These are phyloP conservation scores for Scolopax mira DNA, from an alignment of 2,113 vertebrate genomes.

Conservation along the genomic window DNA sequence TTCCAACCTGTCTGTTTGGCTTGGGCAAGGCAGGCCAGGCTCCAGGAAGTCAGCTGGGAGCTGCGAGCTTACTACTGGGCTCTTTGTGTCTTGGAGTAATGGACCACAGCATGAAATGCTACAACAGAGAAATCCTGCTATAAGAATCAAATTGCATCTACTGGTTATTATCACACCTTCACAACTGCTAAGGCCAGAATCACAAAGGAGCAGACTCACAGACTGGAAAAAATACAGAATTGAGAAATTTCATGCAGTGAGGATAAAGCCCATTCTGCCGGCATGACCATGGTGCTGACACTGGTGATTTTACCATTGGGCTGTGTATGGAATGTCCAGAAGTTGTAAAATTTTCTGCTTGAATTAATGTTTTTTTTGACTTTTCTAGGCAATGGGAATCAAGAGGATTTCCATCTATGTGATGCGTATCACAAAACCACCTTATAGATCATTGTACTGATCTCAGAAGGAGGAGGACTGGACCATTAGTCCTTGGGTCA, in stretches of 20 bases:
- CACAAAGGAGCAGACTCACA: not conserved
- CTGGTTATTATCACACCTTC: not conserved
- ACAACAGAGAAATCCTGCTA: not conserved
- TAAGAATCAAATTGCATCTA: not conserved
- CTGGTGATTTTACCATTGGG: not conserved
- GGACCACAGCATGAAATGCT: not conserved
- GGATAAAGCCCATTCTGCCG: not conserved
- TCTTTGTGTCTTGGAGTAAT: not conserved
- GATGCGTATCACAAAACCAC: not conserved
- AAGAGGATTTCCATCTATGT: not conserved
- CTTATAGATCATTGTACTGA: not conserved
- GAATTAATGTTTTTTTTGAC: not conserved
- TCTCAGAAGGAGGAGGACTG: not conserved
- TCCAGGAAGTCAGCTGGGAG: not conserved
- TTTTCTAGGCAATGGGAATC: not conserved
- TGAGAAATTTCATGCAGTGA: not conserved
- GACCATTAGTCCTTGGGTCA: not conserved
- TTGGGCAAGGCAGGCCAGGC: not conserved
- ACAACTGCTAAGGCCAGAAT: not conserved
- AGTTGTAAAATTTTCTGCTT: not conserved
- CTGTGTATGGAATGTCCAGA: not conserved
- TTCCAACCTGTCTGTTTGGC: not conserved
- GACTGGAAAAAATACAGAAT: not conserved
- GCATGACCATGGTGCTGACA: not conserved
- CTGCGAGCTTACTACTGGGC: not conserved